Evolutionary conservation across 2,113 vertebrate species (phyloP), one percentile per base, ranked within the genome.

Genomic region (Entelurus aequoreus): DNA sequence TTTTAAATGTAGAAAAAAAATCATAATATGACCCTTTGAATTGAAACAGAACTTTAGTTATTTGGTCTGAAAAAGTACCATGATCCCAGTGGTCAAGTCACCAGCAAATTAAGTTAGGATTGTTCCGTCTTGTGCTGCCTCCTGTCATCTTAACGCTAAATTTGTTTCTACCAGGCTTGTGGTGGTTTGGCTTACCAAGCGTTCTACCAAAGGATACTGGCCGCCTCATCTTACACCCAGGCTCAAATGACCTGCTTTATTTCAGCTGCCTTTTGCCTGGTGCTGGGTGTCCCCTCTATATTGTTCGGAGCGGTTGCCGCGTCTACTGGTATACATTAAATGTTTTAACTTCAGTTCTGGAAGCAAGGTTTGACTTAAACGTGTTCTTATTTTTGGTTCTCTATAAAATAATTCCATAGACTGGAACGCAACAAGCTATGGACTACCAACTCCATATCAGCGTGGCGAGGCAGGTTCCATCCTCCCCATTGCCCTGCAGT

Each of bases 111-210:
- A 42, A 42, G 40, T 42, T 9, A 28, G 28, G 28, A 9, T 42
- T 10, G 8, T 8, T 9, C 3, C 2, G 8, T 9, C 40, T 42
- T 42, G 40, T 42, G 40, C 40, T 12, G 42, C 12, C 6, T 46
- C 42, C 6, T 12, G 38, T 40, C 38, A 40, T 7, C 38, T 28
- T 4, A 28, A 28, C 1, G 28, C 28, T 28, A 28, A 28, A 28
- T 28, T 28, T 81, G 63, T 78, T 61, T 69, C 15, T 68, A 72
- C 49, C 77, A 93, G 93, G 88, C 86, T 66, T 80, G 92, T 61
- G 92, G 93, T 0, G 90, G 89, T 10, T 84, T 93, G 76, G 89
- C 91, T 0, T 93, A 92, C 87, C 91, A 94, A 86, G 92, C 90
- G 0, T 93, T 92, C 71, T 94, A 93, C 84, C 91, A 94, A 72